Conservation (phyloP, 2,113 vertebrate genomes). For the Promerops cafer region DNA sequence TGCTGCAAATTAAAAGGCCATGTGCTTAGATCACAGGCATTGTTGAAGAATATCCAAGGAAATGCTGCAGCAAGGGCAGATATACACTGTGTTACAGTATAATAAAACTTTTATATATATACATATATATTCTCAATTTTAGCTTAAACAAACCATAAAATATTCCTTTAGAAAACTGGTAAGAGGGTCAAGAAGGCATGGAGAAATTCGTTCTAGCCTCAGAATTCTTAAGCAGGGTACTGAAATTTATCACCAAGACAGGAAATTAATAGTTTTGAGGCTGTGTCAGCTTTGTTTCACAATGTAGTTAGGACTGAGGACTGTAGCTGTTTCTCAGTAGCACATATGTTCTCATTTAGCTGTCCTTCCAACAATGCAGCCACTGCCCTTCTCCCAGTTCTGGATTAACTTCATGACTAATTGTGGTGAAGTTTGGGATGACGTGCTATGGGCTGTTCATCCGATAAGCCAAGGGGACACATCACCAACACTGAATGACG, state of each 20-base stretch:
- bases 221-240: background rate
- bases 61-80: background rate
- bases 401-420: conserved; percentile 22
- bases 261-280: conserved; percentile 33
- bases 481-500: background rate
- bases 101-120: background rate
- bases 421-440: conserved; percentile 19
- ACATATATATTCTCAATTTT: background rate
- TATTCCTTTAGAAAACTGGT: background rate
- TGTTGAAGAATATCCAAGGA: background rate
- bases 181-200: background rate
- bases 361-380: conserved; percentile 28
- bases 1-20: background rate
- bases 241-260: background rate
- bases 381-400: conserved; percentile 26
- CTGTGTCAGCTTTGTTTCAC: conserved; percentile 36
- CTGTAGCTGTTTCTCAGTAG: background rate
- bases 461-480: background rate
- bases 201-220: background rate
- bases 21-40: accelerated
- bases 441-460: background rate
- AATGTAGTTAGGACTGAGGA: background rate
- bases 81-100: background rate
- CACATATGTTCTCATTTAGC: conserved; percentile 50
- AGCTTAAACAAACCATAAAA: background rate